Percentiles rank a stretch among this genome's conserved stretches.
phyloP scores from a whole-genome alignment of 2,113 vertebrate species.

The Microtus ochrogaster region DNA sequence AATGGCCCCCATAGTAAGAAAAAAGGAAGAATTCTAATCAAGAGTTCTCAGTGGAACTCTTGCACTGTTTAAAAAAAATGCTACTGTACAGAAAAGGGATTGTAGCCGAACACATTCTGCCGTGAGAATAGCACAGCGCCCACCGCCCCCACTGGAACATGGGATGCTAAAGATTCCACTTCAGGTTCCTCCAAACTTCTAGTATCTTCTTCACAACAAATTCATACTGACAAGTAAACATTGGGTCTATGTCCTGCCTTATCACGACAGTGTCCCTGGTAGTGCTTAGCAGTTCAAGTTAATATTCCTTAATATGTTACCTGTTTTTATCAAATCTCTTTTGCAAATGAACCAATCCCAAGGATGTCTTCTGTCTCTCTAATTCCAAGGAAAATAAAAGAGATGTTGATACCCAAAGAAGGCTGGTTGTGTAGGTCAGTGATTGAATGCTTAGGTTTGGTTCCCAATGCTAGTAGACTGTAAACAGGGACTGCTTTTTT shows the following conservation, averaged over 20 bases:
- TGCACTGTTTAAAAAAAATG: too few relatives aligned
- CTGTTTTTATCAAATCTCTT: conserved; percentile 14
- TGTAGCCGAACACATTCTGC: not conserved
- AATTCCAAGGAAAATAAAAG: not conserved
- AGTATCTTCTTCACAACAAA: not conserved
- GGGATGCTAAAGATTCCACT: not conserved
- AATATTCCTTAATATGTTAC: not conserved
- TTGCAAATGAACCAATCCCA: not conserved
- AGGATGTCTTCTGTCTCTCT: not conserved
- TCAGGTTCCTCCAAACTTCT: not conserved
- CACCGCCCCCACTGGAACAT: not conserved
- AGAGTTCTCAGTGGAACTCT: not conserved
- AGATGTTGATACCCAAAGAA: not conserved
- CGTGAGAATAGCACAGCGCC: not conserved
- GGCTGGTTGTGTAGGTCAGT: not conserved
- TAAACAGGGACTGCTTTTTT: too few relatives aligned
- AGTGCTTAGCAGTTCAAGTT: conserved; percentile 42
- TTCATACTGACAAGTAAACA: not conserved
- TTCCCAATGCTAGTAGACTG: not conserved
- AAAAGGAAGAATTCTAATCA: not conserved
- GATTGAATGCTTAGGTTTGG: not conserved
- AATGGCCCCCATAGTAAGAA: not conserved
- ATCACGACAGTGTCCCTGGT: not conserved
- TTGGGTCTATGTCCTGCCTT: not conserved
- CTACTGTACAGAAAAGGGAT: not conserved